These are phyloP conservation scores for Cynodonichthys magdalenae DNA, from an alignment of 2,797 vertebrate genomes.

Conservation along the genomic window DNA sequence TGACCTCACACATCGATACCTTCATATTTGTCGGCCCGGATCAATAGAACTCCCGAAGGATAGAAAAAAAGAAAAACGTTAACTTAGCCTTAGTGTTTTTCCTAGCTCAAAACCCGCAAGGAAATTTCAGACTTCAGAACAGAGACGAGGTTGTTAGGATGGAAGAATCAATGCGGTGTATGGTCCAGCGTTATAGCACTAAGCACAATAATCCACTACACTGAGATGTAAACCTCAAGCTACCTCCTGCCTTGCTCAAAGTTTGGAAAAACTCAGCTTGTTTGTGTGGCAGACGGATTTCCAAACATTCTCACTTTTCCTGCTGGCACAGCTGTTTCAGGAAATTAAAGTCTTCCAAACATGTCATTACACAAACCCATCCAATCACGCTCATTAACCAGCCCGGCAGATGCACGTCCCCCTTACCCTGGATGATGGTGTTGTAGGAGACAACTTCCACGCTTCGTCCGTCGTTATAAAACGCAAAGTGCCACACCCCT, in stretches of 20 bases:
- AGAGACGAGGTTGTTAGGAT: constrained; percentile 61
- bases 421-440: constrained; percentile 92
- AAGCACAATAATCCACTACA: constrained; percentile 58
- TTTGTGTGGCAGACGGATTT: constrained; percentile 31
- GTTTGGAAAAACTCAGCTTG: constrained; percentile 44
- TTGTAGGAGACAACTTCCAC: constrained; percentile 93
- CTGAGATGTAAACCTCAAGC: constrained; percentile 33
- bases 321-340: constrained; percentile 50
- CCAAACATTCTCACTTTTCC: constrained; percentile 16
- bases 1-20: constrained; percentile 74
- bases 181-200: constrained; percentile 41
- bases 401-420: constrained; percentile 39
- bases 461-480: constrained; percentile 95
- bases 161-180: constrained; percentile 63
- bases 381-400: constrained; percentile 46
- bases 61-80: constrained; percentile 66
- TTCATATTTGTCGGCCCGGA: constrained; percentile 72
- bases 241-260: constrained; percentile 33
- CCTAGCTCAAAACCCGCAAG: constrained; percentile 61
- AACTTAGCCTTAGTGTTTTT: constrained; percentile 67
- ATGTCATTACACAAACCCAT: constrained; percentile 54
- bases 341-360: constrained; percentile 59
- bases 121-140: constrained; percentile 70
- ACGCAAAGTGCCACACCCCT: constrained; percentile 98
- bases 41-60: constrained; percentile 70